Percentiles rank a stretch among this genome's conserved stretches.
Evolutionary conservation across 2,113 vertebrate species (phyloP).

Genomic region (Junco hyemalis): DNA sequence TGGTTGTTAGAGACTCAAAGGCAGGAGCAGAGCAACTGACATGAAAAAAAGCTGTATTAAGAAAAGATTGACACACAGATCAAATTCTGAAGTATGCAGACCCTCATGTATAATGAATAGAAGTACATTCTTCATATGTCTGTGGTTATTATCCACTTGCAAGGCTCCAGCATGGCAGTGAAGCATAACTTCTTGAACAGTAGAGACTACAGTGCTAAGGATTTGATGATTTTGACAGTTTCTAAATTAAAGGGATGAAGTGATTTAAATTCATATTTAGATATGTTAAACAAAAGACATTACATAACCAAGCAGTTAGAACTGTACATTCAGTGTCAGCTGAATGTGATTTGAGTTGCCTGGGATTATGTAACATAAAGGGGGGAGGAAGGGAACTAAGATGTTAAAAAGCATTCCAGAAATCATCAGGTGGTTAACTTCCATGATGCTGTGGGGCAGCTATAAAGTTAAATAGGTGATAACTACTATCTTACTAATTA

Average conservation of each 20-base stretch:
- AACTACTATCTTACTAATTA: not conserved
- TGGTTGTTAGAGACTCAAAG: not conserved
- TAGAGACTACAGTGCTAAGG: not conserved
- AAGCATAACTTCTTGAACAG: conserved; percentile 15
- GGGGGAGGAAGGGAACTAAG: not conserved
- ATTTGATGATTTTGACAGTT: conserved; percentile 45
- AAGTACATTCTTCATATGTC: not conserved
- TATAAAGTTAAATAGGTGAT: not conserved
- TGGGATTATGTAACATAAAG: conserved; percentile 42
- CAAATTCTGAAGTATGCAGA: not conserved
- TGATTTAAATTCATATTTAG: conserved; percentile 51
- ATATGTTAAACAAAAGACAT: conserved; percentile 65
- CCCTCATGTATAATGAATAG: not conserved
- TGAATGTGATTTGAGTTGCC: conserved; percentile 50
- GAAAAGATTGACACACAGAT: not conserved
- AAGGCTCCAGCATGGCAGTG: not conserved
- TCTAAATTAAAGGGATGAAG: conserved; percentile 56
- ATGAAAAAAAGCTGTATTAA: not conserved
- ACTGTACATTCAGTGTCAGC: conserved; percentile 57
- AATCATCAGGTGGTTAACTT: not conserved
- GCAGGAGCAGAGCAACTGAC: not conserved
- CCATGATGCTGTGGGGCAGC: not conserved
- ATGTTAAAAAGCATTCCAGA: not conserved
- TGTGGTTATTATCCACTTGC: not conserved
- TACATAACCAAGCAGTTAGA: conserved; percentile 57